These are phyloP conservation scores for Apis laboriosa DNA, from an alignment of 1,140 invertebrate species.

Conservation along the genomic window DNA sequence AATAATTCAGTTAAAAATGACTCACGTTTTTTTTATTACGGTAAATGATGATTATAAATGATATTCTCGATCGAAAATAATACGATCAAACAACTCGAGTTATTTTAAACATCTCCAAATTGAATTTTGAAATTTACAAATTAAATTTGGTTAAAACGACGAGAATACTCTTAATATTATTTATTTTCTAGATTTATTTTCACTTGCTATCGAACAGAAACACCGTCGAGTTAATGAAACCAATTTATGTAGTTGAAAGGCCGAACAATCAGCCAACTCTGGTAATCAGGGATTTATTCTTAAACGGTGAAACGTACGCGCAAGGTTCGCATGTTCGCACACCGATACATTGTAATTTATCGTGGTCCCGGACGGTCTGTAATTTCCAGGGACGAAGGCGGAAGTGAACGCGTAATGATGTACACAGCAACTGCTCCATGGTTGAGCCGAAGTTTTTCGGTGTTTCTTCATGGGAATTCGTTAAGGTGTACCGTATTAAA, in stretches of 20 bases:
- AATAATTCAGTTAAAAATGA: too few species aligned
- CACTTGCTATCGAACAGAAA: background rate
- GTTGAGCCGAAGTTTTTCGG: constrained; percentile 47
- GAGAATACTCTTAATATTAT: too few species aligned
- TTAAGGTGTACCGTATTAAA: constrained; percentile 47
- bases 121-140: too few species aligned
- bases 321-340: background rate
- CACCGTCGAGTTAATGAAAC: background rate
- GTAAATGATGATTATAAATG: too few species aligned
- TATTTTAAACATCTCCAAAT: too few species aligned
- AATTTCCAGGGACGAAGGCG: constrained; percentile 51
- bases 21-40: too few species aligned
- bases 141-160: too few species aligned
- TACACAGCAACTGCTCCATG: constrained; percentile 20
- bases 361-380: background rate
- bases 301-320: constrained; percentile 20
- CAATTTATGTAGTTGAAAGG: constrained; percentile 29
- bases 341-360: constrained; percentile 38
- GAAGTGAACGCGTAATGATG: constrained; percentile 48
- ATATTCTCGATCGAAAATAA: too few species aligned
- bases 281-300: constrained; percentile 1
- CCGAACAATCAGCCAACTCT: background rate
- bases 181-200: too few species aligned
- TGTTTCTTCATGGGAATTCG: constrained; percentile 42
- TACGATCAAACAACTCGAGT: too few species aligned